Percentiles rank a stretch among this genome's conserved stretches.
Evolutionary conservation across 1,140 invertebrate genomes (phyloP).

Genomic region (Bombus superbus): DNA sequence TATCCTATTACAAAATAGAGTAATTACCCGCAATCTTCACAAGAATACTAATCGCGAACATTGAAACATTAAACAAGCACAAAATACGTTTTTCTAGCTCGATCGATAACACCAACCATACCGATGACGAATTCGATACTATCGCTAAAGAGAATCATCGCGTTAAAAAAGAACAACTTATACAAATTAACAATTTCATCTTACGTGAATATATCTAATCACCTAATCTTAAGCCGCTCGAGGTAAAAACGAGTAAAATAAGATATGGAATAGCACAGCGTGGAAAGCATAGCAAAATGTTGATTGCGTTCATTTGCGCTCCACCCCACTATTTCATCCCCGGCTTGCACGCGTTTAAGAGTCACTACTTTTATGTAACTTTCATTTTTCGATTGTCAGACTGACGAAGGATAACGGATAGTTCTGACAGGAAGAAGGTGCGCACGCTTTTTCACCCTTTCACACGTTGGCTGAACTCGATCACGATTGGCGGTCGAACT

Average conservation of each 20-base stretch:
- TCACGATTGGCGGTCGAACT: constrained; percentile 7
- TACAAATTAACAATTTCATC: not conserved
- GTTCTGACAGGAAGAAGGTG: not conserved
- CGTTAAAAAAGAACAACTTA: too few species aligned
- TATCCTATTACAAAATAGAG: not conserved
- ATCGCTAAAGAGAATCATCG: not conserved
- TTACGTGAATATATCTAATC: not conserved
- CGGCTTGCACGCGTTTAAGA: not conserved
- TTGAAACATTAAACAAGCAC: not conserved
- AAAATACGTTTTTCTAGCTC: too few species aligned
- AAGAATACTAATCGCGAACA: not conserved
- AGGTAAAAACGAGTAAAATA: not conserved
- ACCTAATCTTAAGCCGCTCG: not conserved
- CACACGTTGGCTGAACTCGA: constrained; percentile 2
- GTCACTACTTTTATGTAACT: constrained; percentile 25
- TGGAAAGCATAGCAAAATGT: not conserved
- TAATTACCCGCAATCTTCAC: not conserved
- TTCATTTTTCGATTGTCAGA: constrained; percentile 31
- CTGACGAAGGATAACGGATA: constrained; percentile 35
- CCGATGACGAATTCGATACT: not conserved
- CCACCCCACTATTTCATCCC: constrained; percentile 1
- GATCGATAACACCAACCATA: not conserved
- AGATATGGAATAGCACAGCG: not conserved
- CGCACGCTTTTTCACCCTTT: constrained; percentile 24
- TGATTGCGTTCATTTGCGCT: constrained; percentile 15